Conservation (phyloP, 2,113 vertebrate species). For the Dermatemys mawii region DNA sequence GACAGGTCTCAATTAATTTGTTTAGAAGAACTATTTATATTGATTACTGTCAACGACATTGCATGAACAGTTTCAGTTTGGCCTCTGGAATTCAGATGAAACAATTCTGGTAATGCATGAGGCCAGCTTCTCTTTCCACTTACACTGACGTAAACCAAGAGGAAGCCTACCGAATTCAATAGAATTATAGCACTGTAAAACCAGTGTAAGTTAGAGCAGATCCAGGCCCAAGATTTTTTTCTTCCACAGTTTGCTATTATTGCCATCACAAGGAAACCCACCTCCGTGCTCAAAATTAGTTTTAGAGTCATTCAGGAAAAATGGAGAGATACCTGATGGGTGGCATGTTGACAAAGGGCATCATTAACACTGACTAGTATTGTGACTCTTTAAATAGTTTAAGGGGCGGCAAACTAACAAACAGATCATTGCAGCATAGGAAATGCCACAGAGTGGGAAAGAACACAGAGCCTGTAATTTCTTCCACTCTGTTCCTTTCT, state of each 20-base stretch:
- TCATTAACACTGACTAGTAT: not conserved
- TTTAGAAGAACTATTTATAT: not conserved
- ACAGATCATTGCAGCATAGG: not conserved
- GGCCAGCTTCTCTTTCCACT: not conserved
- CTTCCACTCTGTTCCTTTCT: not conserved
- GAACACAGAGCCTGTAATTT: not conserved
- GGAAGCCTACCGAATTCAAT: not conserved
- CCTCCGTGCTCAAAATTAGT: not conserved
- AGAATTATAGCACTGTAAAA: not conserved
- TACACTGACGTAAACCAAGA: not conserved
- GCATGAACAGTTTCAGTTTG: not conserved
- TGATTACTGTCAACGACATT: not conserved
- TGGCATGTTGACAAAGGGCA: not conserved
- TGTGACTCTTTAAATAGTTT: not conserved
- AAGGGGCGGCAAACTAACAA: not conserved
- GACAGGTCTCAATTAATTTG: not conserved
- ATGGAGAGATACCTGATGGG: not conserved
- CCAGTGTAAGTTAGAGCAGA: not conserved
- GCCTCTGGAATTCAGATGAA: not conserved
- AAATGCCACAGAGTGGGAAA: not conserved
- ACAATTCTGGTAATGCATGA: not conserved
- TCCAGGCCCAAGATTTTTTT: not conserved
- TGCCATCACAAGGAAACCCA: not conserved
- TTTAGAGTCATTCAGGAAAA: slow-evolving; percentile 1
- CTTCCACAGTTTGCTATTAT: not conserved